Percentiles rank a stretch among this genome's conserved stretches.
Conservation (phyloP, 2,113 vertebrate genomes). For the Alosa alosa region DNA sequence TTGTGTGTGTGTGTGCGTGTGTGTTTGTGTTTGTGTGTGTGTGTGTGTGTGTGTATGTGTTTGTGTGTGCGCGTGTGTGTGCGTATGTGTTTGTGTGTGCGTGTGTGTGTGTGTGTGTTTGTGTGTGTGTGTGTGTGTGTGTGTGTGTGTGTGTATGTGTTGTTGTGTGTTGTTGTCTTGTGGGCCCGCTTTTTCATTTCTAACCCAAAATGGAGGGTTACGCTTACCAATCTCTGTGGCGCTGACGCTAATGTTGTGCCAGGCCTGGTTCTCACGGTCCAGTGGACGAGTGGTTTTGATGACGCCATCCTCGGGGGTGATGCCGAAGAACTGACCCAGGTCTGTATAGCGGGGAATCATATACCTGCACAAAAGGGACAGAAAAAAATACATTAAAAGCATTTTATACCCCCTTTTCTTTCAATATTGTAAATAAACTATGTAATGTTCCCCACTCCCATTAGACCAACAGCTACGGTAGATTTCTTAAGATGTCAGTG, state of each 20-base stretch:
- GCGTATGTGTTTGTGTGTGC: not conserved
- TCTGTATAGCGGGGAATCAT: constrained; percentile 93
- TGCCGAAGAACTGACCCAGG: constrained; percentile 89
- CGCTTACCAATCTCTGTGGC: constrained; percentile 86
- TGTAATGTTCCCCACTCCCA: no score
- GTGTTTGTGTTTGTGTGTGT: not conserved
- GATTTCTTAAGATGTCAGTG: no score
- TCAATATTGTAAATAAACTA: no score
- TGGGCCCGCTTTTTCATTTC: constrained; percentile 39
- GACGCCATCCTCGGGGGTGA: constrained; percentile 87
- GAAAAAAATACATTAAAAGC: not conserved
- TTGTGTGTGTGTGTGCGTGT: constrained; percentile 19
- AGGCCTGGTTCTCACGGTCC: constrained; percentile 87
- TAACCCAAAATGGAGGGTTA: constrained; percentile 40
- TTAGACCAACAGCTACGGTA: no score
- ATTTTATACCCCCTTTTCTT: not conserved
- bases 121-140: not conserved
- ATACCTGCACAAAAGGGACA: constrained; percentile 76
- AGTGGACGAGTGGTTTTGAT: constrained; percentile 87
- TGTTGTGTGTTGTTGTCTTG: not conserved
- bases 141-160: constrained; percentile 1
- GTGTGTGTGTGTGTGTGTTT: not conserved
- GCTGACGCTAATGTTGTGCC: constrained; percentile 95
- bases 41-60: not conserved
- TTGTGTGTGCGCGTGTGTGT: no score